Evolutionary conservation across 2,888 invertebrate species (phyloP).

Genomic region (Phrixothrix hirtus): DNA sequence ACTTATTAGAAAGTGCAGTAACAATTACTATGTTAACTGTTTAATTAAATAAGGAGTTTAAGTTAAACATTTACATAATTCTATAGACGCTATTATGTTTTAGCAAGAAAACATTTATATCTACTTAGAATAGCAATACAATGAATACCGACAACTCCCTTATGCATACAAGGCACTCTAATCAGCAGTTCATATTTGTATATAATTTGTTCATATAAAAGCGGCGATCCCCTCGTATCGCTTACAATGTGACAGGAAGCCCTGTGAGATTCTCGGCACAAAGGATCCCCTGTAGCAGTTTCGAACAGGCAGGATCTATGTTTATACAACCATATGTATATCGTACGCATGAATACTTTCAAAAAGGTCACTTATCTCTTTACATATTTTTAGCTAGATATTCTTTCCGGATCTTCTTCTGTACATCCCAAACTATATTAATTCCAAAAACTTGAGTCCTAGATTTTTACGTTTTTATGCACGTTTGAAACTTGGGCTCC

Average conservation of each 20-base stretch:
- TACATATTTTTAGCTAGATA: conserved; percentile 44
- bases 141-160: conserved; percentile 29
- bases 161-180: conserved; percentile 44
- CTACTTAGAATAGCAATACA: conserved; percentile 21
- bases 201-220: conserved; percentile 58
- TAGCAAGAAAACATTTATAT: conserved; percentile 4
- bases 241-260: conserved; percentile 53
- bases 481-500: no score
- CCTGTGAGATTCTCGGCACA: conserved; percentile 41
- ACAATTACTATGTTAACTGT: no score
- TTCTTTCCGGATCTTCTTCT: conserved; percentile 15
- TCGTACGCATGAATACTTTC: conserved; percentile 55
- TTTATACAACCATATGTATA: conserved; percentile 53
- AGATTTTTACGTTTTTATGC: no score
- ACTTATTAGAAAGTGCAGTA: no score
- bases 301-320: conserved; percentile 37
- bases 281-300: conserved; percentile 38
- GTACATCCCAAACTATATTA: no score
- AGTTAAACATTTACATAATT: no score
- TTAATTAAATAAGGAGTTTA: no score
- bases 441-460: no score
- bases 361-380: conserved; percentile 51
- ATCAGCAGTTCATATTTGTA: conserved; percentile 58
- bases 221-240: conserved; percentile 52
- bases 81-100: no score